Evolutionary conservation across 2,888 invertebrate genomes (phyloP).

Genomic region (Blastobasis adustella): DNA sequence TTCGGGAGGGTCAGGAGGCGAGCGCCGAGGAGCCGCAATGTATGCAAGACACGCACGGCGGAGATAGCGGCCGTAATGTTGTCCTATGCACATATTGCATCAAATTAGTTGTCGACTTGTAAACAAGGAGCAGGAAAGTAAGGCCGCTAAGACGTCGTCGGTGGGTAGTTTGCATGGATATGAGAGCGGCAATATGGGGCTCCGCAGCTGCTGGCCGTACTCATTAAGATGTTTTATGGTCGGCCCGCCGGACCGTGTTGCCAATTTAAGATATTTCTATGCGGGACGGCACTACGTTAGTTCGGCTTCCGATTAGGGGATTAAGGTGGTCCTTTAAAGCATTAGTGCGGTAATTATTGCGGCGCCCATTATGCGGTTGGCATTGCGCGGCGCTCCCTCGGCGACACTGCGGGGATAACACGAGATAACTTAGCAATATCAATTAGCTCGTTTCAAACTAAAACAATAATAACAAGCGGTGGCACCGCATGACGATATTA

Average conservation of each 20-base stretch:
- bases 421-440: no score
- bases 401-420: conserved; percentile 14
- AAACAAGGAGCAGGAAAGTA: conserved; percentile 69
- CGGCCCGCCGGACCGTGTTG: conserved; percentile 71
- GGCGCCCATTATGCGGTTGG: conserved; percentile 60
- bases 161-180: conserved; percentile 75
- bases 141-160: conserved; percentile 65
- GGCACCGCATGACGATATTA: no score
- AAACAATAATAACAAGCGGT: no score
- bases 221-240: conserved; percentile 77
- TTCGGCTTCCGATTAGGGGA: conserved; percentile 74
- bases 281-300: conserved; percentile 70
- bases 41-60: conserved; percentile 72
- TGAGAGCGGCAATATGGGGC: conserved; percentile 72
- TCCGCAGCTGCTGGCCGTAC: conserved; percentile 71
- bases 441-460: no score
- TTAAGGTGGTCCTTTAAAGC: conserved; percentile 70
- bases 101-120: conserved; percentile 76
- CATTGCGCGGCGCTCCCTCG: conserved; percentile 40
- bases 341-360: conserved; percentile 66
- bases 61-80: conserved; percentile 70
- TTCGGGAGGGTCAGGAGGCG: conserved; percentile 44
- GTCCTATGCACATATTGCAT: conserved; percentile 76
- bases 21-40: conserved; percentile 56
- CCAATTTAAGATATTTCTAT: conserved; percentile 76